Evolutionary conservation across 2,888 invertebrate genomes (phyloP).

Genomic region (Leptinotarsa juncta): DNA sequence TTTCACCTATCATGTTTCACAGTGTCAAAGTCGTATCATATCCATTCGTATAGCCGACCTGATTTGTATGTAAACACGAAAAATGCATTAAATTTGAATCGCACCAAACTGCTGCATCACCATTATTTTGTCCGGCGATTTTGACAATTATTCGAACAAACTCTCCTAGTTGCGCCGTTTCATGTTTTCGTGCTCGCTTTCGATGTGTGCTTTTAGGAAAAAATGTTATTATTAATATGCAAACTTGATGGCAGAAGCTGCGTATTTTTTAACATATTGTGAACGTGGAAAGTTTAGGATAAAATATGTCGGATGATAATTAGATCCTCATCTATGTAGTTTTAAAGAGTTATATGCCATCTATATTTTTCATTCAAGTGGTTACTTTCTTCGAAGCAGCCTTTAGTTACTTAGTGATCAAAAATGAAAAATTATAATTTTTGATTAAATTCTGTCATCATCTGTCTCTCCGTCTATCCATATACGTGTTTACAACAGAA

Average conservation of each 20-base stretch:
- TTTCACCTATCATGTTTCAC: not conserved
- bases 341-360: no score
- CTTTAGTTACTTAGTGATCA: no score
- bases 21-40: constrained; percentile 10
- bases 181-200: not conserved
- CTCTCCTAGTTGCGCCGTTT: constrained; percentile 11
- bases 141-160: constrained; percentile 16
- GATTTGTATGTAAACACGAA: constrained; percentile 27
- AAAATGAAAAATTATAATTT: no score
- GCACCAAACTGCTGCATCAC: constrained; percentile 5
- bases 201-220: not conserved
- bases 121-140: constrained; percentile 14
- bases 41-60: constrained; percentile 5
- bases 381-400: no score
- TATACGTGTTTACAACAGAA: no score
- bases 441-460: no score
- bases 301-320: no score
- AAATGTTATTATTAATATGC: constrained; percentile 4
- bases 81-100: constrained; percentile 21
- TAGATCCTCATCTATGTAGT: no score
- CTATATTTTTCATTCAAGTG: no score
- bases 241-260: not conserved
- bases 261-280: no score
- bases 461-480: no score
- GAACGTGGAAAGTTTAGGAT: no score